These are phyloP conservation scores for Fregata magnificens DNA, from an alignment of 2,113 vertebrate species.

Conservation along the genomic window DNA sequence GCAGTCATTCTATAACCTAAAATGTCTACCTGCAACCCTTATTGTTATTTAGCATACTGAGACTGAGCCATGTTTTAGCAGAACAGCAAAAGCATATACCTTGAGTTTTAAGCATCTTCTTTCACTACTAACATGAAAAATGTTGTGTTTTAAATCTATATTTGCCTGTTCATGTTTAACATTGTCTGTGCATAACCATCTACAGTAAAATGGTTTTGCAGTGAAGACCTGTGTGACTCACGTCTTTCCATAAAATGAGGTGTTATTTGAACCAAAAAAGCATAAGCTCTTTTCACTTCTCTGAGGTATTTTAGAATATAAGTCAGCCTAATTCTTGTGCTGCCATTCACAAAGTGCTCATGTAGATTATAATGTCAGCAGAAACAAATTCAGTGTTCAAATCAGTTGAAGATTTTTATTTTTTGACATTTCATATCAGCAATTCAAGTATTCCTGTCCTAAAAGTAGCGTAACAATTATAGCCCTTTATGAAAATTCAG, in stretches of 20 bases:
- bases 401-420: neutral
- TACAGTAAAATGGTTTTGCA: neutral
- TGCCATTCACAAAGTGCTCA: constrained; percentile 23
- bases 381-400: no score
- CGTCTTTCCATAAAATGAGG: neutral
- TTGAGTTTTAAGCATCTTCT: neutral
- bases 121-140: neutral
- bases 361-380: neutral
- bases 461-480: neutral
- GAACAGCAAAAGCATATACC: neutral
- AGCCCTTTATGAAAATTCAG: constrained; percentile 21
- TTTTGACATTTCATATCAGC: constrained; percentile 20
- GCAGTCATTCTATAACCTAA: neutral
- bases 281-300: neutral
- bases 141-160: neutral
- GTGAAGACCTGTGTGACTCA: neutral
- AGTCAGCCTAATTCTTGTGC: constrained; percentile 25
- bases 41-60: neutral
- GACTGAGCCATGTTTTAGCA: neutral
- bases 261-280: neutral
- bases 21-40: neutral
- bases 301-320: neutral
- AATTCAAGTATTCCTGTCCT: neutral
- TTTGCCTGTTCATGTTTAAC: neutral
- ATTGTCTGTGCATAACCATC: neutral